Evolutionary conservation across 2,113 vertebrate genomes (phyloP).

Genomic region (Acanthisitta chloris): DNA sequence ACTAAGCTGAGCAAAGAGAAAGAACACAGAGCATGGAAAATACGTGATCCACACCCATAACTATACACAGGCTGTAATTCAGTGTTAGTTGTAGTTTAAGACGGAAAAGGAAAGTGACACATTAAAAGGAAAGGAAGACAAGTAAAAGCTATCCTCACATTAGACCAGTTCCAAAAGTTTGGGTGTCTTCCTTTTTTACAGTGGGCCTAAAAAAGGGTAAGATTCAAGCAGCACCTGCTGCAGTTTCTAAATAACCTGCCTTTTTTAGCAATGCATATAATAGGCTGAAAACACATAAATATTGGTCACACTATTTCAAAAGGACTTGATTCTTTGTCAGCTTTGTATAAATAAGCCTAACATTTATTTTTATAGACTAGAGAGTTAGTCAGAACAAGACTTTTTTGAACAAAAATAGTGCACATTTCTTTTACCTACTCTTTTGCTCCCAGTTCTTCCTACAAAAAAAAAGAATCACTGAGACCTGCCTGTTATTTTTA

Average conservation of each 20-base stretch:
- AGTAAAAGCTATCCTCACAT: background rate
- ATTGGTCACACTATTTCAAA: background rate
- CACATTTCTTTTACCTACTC: background rate
- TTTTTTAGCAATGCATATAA: background rate
- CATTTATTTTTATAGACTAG: background rate
- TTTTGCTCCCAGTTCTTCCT: background rate
- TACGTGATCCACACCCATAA: background rate
- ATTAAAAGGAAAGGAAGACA: slow-evolving; percentile 1
- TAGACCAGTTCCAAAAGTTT: background rate
- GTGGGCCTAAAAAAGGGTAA: background rate
- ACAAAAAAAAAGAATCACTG: background rate
- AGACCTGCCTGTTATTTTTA: background rate
- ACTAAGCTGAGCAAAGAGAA: background rate
- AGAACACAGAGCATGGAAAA: background rate
- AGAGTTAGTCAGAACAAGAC: background rate
- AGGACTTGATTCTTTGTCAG: background rate
- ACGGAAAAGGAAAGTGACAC: background rate
- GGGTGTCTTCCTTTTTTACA: background rate
- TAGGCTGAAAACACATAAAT: background rate
- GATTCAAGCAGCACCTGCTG: background rate
- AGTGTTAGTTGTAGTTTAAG: background rate
- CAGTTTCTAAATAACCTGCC: background rate
- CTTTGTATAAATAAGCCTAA: background rate
- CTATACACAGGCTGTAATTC: background rate
- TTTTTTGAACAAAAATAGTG: background rate